Conservation (phyloP, 2,113 vertebrate species). For the Elephas maximus region DNA sequence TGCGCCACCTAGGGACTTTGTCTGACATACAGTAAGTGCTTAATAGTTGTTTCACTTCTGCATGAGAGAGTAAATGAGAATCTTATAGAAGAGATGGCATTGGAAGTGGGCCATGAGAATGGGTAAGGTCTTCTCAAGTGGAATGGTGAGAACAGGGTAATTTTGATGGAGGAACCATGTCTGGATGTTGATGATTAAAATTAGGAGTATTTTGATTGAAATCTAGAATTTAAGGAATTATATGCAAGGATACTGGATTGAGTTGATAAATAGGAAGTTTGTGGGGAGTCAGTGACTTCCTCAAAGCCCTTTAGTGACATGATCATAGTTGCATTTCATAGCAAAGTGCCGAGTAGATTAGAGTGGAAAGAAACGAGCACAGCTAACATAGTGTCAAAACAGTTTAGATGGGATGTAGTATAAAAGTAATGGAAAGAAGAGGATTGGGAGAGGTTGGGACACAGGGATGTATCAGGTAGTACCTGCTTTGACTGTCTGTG, state of each 20-base stretch:
- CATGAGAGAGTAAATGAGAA: neutral
- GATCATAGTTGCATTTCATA: neutral
- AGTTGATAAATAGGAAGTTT: neutral
- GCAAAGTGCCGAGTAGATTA: neutral
- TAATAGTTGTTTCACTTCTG: neutral
- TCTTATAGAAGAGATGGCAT: neutral
- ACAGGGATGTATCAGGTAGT: neutral
- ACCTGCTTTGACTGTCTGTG: neutral
- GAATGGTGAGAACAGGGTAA: neutral
- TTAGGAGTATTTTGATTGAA: neutral
- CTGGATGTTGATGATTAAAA: neutral
- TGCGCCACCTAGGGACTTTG: neutral
- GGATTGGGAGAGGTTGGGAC: neutral
- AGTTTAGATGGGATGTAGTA: neutral
- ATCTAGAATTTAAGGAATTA: neutral
- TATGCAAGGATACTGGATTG: neutral
- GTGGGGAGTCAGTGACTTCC: neutral
- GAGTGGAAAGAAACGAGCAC: neutral
- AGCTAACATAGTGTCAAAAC: neutral
- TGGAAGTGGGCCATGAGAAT: neutral
- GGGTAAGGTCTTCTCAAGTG: neutral
- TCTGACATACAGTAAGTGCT: neutral
- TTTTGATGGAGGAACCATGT: neutral
- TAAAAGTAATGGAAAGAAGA: neutral
- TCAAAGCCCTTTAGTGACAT: neutral